These are phyloP conservation scores for Drosophila borealis DNA, from an alignment of 2,888 invertebrate genomes.

Conservation along the genomic window DNA sequence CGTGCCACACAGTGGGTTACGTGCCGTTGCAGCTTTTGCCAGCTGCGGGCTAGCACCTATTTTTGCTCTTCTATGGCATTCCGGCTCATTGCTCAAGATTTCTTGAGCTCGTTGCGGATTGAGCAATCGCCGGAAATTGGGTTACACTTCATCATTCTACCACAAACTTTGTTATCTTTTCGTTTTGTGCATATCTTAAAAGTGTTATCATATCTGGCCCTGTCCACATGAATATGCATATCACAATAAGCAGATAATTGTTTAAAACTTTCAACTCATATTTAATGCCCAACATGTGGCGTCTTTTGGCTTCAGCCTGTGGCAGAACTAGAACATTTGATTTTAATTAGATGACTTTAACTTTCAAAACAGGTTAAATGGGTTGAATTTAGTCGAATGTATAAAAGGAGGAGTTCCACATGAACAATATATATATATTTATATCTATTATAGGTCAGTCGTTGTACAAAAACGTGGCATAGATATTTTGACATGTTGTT, in stretches of 20 bases:
- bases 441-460: too few species aligned
- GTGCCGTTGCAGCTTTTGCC: constrained; percentile 35
- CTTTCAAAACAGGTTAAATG: not conserved
- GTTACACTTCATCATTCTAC: constrained; percentile 50
- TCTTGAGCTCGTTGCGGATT: constrained; percentile 19
- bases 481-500: too few species aligned
- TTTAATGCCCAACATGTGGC: constrained; percentile 33
- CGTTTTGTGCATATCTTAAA: constrained; percentile 46
- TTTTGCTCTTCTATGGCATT: constrained; percentile 35
- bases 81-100: constrained; percentile 61
- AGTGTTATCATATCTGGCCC: constrained; percentile 51
- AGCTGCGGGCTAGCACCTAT: constrained; percentile 43
- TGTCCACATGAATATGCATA: constrained; percentile 36
- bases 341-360: not conserved
- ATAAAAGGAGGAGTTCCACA: not conserved
- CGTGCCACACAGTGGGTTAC: constrained; percentile 36
- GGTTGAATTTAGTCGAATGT: not conserved
- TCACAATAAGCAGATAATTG: constrained; percentile 34
- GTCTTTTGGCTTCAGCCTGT: not conserved
- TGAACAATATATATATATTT: too few species aligned
- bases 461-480: too few species aligned
- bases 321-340: constrained; percentile 1
- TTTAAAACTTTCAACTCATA: constrained; percentile 6
- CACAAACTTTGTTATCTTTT: constrained; percentile 16
- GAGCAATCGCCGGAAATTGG: constrained; percentile 63